phyloP scores from a whole-genome alignment of 1,140 invertebrate genomes.

The Drosophila micromelanica region DNA sequence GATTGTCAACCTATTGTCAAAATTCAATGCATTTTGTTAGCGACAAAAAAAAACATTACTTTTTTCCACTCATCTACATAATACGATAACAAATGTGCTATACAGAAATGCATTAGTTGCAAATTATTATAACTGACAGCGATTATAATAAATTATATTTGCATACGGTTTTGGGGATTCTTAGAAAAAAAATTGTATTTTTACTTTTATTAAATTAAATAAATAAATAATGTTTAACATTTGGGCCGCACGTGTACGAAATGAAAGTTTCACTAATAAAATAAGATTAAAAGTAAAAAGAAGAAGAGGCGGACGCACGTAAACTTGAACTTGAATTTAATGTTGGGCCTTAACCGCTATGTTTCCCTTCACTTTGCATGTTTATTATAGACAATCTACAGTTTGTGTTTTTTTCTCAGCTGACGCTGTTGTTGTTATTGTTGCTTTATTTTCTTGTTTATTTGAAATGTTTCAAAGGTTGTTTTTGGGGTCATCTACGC shows the following conservation, averaged over 20 bases:
- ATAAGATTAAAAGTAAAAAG: constrained; percentile 12
- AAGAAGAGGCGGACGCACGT: constrained; percentile 10
- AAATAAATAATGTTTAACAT: too few relatives aligned
- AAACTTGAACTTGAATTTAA: constrained; percentile 55
- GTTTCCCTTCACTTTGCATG: constrained; percentile 47
- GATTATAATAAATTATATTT: constrained; percentile 7
- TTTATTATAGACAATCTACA: constrained; percentile 36
- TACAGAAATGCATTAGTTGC: constrained; percentile 2
- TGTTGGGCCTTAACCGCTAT: constrained; percentile 49
- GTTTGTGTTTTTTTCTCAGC: constrained; percentile 11
- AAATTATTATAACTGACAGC: not conserved
- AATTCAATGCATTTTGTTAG: constrained; percentile 11
- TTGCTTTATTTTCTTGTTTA: constrained; percentile 10
- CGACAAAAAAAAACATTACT: not conserved
- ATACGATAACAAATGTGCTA: not conserved
- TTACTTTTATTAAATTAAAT: constrained; percentile 6
- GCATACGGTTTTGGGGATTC: constrained; percentile 4
- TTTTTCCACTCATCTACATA: not conserved
- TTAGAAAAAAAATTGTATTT: not conserved
- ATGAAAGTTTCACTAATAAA: constrained; percentile 28
- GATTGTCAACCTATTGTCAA: constrained; percentile 9
- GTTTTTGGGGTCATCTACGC: constrained; percentile 40
- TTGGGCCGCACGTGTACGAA: constrained; percentile 12
- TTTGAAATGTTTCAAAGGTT: constrained; percentile 25
- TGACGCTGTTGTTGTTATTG: not conserved